These are phyloP conservation scores for Drosophila parvula DNA, from an alignment of 1,140 invertebrate species.

Conservation along the genomic window DNA sequence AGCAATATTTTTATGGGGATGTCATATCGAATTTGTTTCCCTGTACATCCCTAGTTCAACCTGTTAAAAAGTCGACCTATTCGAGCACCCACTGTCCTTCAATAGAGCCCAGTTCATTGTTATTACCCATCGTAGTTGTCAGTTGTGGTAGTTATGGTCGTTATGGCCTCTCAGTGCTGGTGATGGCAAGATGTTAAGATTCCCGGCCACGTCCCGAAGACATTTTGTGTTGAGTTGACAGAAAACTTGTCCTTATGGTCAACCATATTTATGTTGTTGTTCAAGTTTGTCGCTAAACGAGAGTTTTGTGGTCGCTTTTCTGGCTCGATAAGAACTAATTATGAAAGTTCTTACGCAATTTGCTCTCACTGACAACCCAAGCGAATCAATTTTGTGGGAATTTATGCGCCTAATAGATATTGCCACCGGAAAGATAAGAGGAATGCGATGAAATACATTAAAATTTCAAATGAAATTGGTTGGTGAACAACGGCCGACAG, in stretches of 20 bases:
- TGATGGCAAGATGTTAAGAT: slow-evolving; percentile 36
- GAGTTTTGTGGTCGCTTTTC: slow-evolving; percentile 41
- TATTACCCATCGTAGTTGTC: slow-evolving; percentile 28
- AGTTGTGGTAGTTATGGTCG: slow-evolving; percentile 28
- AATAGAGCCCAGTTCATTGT: slow-evolving; percentile 41
- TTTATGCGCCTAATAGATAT: slow-evolving; percentile 23
- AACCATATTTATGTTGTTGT: slow-evolving; percentile 44
- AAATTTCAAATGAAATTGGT: slow-evolving; percentile 43
- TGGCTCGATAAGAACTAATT: slow-evolving; percentile 49
- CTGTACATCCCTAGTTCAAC: too few species aligned
- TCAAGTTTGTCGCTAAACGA: slow-evolving; percentile 44
- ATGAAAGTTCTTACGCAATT: slow-evolving; percentile 42
- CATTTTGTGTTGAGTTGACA: slow-evolving; percentile 52
- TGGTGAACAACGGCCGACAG: background rate
- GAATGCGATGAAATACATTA: slow-evolving; percentile 24
- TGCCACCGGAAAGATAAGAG: slow-evolving; percentile 24
- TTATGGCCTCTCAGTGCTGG: slow-evolving; percentile 17
- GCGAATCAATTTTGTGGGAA: background rate
- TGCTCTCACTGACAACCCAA: background rate
- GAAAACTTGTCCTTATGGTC: slow-evolving; percentile 48
- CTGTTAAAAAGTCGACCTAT: too few species aligned
- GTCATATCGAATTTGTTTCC: too few species aligned
- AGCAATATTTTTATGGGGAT: too few species aligned
- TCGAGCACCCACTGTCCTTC: slow-evolving; percentile 19
- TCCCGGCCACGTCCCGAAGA: slow-evolving; percentile 34